phyloP scores from a whole-genome alignment of 1,140 invertebrate genomes.

The Pseudomyrmex concolor region DNA sequence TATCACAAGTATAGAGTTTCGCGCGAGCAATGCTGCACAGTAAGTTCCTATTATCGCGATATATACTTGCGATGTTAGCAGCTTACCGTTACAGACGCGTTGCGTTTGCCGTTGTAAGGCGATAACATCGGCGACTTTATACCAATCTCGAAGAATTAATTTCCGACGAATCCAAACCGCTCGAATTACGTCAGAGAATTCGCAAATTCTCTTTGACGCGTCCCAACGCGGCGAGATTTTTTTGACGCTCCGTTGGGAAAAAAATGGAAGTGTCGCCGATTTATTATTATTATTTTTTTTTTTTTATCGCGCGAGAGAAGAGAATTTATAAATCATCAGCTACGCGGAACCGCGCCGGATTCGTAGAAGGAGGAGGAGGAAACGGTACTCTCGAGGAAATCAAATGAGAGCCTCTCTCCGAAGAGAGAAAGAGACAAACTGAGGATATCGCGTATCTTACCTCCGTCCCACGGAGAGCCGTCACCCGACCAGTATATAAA shows the following conservation, averaged over 20 bases:
- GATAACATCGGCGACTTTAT: too few species aligned
- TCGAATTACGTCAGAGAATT: too few species aligned
- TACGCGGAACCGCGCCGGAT: constrained; percentile 54
- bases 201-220: too few species aligned
- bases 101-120: not conserved
- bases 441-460: constrained; percentile 19
- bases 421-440: not conserved
- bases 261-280: constrained; percentile 2
- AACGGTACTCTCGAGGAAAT: constrained; percentile 73
- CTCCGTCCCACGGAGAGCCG: constrained; percentile 30
- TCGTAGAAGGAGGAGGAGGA: constrained; percentile 61
- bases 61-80: not conserved
- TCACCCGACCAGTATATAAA: constrained; percentile 41
- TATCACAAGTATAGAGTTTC: not conserved
- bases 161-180: too few species aligned
- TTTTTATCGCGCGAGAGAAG: constrained; percentile 39
- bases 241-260: not conserved
- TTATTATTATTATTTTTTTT: constrained; percentile 22
- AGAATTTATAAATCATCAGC: constrained; percentile 40
- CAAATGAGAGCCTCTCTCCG: constrained; percentile 56
- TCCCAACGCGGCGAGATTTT: not conserved
- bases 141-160: too few species aligned
- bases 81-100: constrained; percentile 14
- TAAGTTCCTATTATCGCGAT: constrained; percentile 22
- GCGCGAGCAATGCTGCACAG: not conserved